phyloP scores from a whole-genome alignment of 2,113 vertebrate species.

The Nicator chloris region DNA sequence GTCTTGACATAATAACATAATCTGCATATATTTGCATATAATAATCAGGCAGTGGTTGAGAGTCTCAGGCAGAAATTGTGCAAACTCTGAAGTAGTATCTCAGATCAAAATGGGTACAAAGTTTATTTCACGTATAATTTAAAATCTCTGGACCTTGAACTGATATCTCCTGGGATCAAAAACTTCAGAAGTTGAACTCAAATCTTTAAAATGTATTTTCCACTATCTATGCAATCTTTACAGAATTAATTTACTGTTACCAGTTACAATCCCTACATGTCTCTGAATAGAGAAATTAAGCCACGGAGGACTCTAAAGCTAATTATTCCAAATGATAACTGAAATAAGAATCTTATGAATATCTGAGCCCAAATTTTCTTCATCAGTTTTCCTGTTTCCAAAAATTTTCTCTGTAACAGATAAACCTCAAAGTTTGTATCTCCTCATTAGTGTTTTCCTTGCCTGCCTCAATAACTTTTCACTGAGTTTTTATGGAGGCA shows the following conservation, averaged over 20 bases:
- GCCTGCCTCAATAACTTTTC: accelerated
- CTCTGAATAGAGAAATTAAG: not conserved
- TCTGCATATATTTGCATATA: slow-evolving; percentile 48
- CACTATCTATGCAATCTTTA: not conserved
- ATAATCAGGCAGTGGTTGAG: not conserved
- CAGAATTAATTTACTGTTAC: not conserved
- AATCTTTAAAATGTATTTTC: not conserved
- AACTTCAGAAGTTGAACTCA: not conserved
- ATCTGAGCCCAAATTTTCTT: not conserved
- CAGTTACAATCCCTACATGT: not conserved
- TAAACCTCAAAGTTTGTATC: not conserved
- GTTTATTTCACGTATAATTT: not conserved
- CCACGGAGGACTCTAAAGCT: not conserved
- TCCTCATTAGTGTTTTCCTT: not conserved
- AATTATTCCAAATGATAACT: not conserved
- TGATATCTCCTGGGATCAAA: not conserved
- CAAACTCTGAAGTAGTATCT: not conserved
- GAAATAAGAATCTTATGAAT: not conserved
- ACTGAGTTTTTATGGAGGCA: not conserved
- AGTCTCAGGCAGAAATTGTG: not conserved
- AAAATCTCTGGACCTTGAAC: not conserved
- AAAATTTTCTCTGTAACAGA: not conserved
- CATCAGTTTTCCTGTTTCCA: not conserved
- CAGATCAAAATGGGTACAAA: not conserved
- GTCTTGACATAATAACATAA: slow-evolving; percentile 7